Percentiles rank a stretch among this genome's conserved stretches.
Evolutionary conservation across 2,888 invertebrate species (phyloP).

Genomic region (Syrista parreyssii): DNA sequence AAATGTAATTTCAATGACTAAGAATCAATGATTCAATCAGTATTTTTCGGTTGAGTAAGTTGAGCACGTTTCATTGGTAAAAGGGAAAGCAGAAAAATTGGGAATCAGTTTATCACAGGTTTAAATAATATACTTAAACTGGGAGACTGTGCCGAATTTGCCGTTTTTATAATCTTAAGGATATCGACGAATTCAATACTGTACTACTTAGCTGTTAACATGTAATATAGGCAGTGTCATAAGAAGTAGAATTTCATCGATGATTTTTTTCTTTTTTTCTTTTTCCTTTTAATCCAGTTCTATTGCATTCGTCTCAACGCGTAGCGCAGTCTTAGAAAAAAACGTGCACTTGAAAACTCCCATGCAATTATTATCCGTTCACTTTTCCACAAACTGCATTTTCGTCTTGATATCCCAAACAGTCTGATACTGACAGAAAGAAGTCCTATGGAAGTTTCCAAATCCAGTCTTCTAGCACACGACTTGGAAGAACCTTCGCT

Average conservation of each 20-base stretch:
- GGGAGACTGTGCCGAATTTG: slow-evolving; percentile 30
- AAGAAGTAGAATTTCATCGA: slow-evolving; percentile 33
- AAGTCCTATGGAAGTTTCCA: slow-evolving; percentile 27
- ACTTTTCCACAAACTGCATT: not conserved
- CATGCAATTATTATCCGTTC: not conserved
- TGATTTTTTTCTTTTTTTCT: slow-evolving; percentile 29
- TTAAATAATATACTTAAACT: slow-evolving; percentile 35
- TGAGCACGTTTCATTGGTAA: slow-evolving; percentile 34
- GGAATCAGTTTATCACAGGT: slow-evolving; percentile 31
- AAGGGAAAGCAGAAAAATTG: slow-evolving; percentile 20
- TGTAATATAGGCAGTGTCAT: slow-evolving; percentile 52
- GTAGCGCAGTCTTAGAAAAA: slow-evolving; percentile 24
- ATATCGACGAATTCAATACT: slow-evolving; percentile 27
- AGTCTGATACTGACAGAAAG: not conserved
- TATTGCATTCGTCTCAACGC: slow-evolving; percentile 31
- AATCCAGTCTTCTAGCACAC: slow-evolving; percentile 26
- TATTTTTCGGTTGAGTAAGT: slow-evolving; percentile 18
- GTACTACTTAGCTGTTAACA: slow-evolving; percentile 28
- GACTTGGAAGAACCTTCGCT: slow-evolving; percentile 40
- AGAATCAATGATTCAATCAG: slow-evolving; percentile 18
- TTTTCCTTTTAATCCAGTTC: slow-evolving; percentile 31
- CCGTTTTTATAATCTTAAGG: slow-evolving; percentile 25
- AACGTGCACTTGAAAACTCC: slow-evolving; percentile 27
- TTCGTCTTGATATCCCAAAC: not conserved
- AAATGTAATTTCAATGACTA: slow-evolving; percentile 21